These are phyloP conservation scores for Meliscaeva auricollis DNA, from an alignment of 2,888 invertebrate genomes.

Conservation along the genomic window DNA sequence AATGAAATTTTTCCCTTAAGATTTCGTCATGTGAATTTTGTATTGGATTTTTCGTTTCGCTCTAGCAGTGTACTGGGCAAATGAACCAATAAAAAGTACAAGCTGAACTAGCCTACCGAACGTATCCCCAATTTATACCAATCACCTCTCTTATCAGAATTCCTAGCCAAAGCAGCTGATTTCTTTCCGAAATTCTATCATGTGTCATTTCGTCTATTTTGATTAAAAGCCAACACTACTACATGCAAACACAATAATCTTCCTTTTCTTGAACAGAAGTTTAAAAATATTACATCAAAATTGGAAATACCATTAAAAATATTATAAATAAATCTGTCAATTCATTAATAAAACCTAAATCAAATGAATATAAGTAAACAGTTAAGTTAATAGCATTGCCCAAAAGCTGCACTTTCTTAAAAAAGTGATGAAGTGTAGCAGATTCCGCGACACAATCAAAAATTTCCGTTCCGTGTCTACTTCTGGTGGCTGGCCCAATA, in stretches of 20 bases:
- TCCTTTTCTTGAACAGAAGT: background rate
- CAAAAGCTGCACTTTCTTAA: background rate
- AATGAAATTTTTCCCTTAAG: too few relatives aligned
- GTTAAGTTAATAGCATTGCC: background rate
- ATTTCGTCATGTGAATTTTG: too few relatives aligned
- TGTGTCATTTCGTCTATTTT: conserved; percentile 46
- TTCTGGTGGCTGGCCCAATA: conserved; percentile 28
- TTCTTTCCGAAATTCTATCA: conserved; percentile 20
- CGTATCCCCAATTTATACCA: conserved; percentile 51
- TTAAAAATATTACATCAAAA: conserved; percentile 5
- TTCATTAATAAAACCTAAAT: background rate
- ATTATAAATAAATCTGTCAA: background rate
- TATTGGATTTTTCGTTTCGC: too few relatives aligned
- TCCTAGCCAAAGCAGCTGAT: conserved; percentile 32
- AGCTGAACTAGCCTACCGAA: background rate
- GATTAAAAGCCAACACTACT: conserved; percentile 2
- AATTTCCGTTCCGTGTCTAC: background rate
- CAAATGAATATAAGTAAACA: conserved; percentile 1
- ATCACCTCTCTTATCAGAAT: conserved; percentile 49
- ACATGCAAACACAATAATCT: background rate
- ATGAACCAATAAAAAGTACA: too few relatives aligned
- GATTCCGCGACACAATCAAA: too few relatives aligned
- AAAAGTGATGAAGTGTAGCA: conserved; percentile 40
- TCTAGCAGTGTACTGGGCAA: too few relatives aligned
- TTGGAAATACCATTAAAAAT: background rate